phyloP scores from a whole-genome alignment of 2,113 vertebrate species.

The Pungitius pungitius region DNA sequence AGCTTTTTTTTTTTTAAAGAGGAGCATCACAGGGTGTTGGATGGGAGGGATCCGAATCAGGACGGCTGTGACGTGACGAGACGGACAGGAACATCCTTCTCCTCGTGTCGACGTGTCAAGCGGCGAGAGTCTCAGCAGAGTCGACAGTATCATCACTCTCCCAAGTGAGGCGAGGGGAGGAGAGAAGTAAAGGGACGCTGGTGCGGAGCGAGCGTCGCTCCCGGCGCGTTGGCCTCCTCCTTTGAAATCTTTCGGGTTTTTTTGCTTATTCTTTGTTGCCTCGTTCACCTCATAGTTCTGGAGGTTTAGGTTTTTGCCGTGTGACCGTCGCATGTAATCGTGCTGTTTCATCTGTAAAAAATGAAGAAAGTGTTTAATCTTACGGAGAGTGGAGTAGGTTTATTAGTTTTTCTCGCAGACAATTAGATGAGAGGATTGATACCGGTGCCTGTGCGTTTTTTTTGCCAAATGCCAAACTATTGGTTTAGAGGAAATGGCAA shows the following conservation, averaged over 20 bases:
- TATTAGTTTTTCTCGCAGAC: not conserved
- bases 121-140: constrained; percentile 72
- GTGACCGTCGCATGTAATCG: not conserved
- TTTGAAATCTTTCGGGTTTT: not conserved
- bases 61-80: constrained; percentile 79
- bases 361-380: not conserved
- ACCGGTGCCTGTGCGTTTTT: not conserved
- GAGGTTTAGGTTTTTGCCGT: not conserved
- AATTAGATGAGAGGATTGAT: not conserved
- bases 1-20: constrained; percentile 79
- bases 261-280: not conserved
- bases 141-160: constrained; percentile 77
- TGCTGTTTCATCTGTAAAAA: not conserved
- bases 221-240: constrained; percentile 10
- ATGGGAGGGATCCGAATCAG: constrained; percentile 75
- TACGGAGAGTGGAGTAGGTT: not conserved
- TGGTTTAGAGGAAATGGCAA: not conserved
- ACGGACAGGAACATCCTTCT: constrained; percentile 82
- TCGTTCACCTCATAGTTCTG: not conserved
- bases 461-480: not conserved
- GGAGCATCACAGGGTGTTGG: constrained; percentile 75
- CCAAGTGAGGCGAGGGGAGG: constrained; percentile 50
- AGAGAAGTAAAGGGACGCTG: constrained; percentile 61
- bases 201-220: constrained; percentile 45
- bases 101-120: constrained; percentile 74